Base-by-base conservation (phyloP, 2,888 invertebrate species). In the Drosophila neonasuta region DNA sequence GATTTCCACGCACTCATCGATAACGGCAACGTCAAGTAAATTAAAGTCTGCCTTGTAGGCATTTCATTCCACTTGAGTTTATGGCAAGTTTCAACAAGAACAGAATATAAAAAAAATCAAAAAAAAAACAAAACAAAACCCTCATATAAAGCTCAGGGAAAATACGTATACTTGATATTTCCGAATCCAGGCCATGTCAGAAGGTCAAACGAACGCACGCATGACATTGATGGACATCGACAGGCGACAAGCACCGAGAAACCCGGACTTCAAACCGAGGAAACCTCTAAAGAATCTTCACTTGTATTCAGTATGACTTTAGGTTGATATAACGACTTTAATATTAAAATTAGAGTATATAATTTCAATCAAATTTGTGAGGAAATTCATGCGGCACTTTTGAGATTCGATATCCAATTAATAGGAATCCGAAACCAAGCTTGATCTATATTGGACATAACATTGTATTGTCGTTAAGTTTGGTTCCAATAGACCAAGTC, bases 21-120 rank as follows among this genome's bases (percentile, higher is more conserved):
- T 50, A 57, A 57, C 17, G 45, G 17, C 11, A 46, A 63, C 62
- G 66, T 63, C 68, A 74, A 77, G 61, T 69, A 74, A 77, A 71
- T 86, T 77, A 69, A 83, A 83, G 74, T 32, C 55, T n/a, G 60
- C 58, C 73, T 54, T 30, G 48, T 17, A 41, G 71, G 46, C 80
- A 60, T 67, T 50, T 39, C n/a, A 24, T 54, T 42, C 46, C 34
- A 58, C 45, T 58, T 45, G 46, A 57, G 41, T 42, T 32, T 52
- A 41, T 17, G 49, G n/a, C 32, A 50, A 42, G 41, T 17, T 20
- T 24, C 24, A 13, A 15, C 13, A 11, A 20, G 51, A 48, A 17
- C 29, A 13, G 39, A 46, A 41, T 10, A 30, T 32, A 32, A 32
- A 32, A 10, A 32, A 9, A 32, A 9, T 8, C 17, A 17, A 2